A percentile compares a stretch with the other conserved stretches of the same genome.
phyloP scores from a whole-genome alignment of 2,113 vertebrate genomes.

The Fulica atra region DNA sequence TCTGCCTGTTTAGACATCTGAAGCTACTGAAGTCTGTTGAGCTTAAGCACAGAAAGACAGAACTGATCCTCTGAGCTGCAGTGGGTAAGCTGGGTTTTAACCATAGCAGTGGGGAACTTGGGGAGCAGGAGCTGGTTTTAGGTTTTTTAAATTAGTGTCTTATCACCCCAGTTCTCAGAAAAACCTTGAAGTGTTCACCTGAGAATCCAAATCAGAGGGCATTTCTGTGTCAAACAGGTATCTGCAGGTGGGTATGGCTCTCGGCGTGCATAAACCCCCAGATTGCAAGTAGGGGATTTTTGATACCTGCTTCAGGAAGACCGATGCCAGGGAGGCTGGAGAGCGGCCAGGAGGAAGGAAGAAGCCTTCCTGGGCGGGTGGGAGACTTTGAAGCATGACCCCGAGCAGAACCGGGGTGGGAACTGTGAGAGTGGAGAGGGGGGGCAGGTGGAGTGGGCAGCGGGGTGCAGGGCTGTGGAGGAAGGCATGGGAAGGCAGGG shows the following conservation, averaged over 20 bases:
- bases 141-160: not conserved
- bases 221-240: slow-evolving; percentile 2
- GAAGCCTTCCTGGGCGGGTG: accelerated
- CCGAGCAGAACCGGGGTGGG: not conserved
- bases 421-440: accelerated
- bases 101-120: not conserved
- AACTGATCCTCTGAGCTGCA: not conserved
- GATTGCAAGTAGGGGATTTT: slow-evolving; percentile 6
- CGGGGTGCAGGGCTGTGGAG: accelerated
- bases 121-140: not conserved
- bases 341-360: slow-evolving; percentile 42
- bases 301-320: not conserved
- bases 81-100: not conserved
- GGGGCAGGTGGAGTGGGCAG: not conserved
- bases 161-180: not conserved
- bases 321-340: not conserved
- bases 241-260: slow-evolving; percentile 6
- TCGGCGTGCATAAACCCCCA: not conserved
- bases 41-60: not conserved
- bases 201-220: not conserved
- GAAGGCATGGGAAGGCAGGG: not conserved
- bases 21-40: not conserved
- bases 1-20: not conserved
- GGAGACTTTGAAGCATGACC: not conserved
- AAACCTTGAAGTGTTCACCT: not conserved